Conservation (phyloP, 2,113 vertebrate species). For the Gavia stellata region DNA sequence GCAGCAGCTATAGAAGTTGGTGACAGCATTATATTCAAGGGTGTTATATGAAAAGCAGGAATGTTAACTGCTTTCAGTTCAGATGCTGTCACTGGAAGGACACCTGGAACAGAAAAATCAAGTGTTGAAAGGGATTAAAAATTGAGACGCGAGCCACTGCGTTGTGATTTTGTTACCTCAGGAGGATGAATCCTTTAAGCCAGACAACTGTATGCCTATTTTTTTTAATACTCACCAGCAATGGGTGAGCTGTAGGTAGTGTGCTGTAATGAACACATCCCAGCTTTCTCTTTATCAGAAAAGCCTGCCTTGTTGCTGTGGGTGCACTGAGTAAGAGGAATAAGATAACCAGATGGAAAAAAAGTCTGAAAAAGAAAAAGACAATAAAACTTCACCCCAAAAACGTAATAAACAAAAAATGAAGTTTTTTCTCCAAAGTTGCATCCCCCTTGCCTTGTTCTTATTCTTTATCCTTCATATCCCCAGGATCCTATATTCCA, state of each 20-base stretch:
- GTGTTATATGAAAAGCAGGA: constrained; percentile 72
- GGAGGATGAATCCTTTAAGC: neutral
- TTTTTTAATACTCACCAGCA: constrained; percentile 69
- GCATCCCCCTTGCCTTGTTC: neutral
- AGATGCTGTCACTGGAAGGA: constrained; percentile 73
- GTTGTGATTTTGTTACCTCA: neutral
- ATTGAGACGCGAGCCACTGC: neutral
- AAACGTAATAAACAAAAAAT: neutral
- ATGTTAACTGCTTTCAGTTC: constrained; percentile 83
- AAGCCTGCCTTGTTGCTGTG: constrained; percentile 67
- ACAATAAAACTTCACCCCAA: neutral
- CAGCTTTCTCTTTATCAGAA: constrained; percentile 63
- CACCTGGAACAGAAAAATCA: constrained; percentile 72
- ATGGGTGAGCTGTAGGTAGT: constrained; percentile 80
- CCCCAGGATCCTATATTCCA: neutral
- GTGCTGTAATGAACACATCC: constrained; percentile 69
- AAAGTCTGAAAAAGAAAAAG: constrained; percentile 73
- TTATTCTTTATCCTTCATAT: neutral
- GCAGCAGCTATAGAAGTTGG: constrained; percentile 70
- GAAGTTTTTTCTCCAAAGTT: neutral
- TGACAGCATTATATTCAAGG: constrained; percentile 75
- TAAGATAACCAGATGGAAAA: constrained; percentile 87
- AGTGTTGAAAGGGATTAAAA: neutral
- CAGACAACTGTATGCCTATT: neutral
- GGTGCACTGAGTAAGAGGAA: constrained; percentile 84